Evolutionary conservation across 2,113 vertebrate species (phyloP).

Genomic region (Dromas ardeola): DNA sequence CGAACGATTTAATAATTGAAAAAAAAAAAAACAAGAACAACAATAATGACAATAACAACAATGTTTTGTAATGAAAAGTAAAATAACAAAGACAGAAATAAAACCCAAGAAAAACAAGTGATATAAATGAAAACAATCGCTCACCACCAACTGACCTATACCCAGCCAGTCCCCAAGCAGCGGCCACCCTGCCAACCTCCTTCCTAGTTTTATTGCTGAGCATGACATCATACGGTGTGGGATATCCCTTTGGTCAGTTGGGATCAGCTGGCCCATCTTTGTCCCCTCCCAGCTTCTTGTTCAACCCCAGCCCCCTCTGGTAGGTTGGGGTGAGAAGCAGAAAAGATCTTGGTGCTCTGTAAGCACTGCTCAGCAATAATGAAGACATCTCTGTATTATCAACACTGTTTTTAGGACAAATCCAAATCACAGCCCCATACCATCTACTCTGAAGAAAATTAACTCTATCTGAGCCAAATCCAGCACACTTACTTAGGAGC

Average conservation of each 20-base stretch:
- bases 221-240: neutral
- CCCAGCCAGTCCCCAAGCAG: neutral
- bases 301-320: neutral
- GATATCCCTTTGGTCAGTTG: neutral
- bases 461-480: neutral
- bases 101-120: neutral
- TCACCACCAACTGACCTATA: neutral
- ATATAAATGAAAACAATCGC: neutral
- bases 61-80: neutral
- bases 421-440: neutral
- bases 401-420: neutral
- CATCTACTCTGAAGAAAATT: neutral
- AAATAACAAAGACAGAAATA: neutral
- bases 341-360: neutral
- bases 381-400: neutral
- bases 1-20: neutral
- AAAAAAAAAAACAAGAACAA: neutral
- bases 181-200: neutral
- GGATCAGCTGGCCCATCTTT: neutral
- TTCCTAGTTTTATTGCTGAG: too few relatives aligned
- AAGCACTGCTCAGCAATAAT: neutral
- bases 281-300: neutral
- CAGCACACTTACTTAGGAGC: neutral
- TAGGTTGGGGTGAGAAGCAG: too few relatives aligned
- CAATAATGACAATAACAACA: neutral